A percentile compares a stretch with the other conserved stretches of the same genome.
These are phyloP conservation scores for Onychorhynchus coronatus DNA, from an alignment of 2,113 vertebrate species.

Conservation along the genomic window DNA sequence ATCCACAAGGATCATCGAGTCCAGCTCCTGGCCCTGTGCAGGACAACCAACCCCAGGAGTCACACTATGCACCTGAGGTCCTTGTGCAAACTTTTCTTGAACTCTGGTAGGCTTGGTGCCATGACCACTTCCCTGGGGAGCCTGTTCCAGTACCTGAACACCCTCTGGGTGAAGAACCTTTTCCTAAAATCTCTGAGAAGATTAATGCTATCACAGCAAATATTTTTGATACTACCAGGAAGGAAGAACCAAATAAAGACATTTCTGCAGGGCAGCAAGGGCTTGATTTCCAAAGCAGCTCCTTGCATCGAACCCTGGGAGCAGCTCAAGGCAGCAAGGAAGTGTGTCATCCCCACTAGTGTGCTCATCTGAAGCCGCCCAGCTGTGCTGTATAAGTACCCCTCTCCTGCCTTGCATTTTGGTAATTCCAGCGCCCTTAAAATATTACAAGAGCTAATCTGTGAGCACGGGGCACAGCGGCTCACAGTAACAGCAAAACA, in stretches of 20 bases:
- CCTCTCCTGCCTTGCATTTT: constrained; percentile 18
- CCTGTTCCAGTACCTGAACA: neutral
- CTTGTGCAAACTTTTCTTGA: neutral
- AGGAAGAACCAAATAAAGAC: neutral
- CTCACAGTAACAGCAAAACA: fast-evolving
- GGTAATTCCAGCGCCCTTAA: constrained; percentile 17
- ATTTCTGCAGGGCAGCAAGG: neutral
- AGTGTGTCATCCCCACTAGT: neutral
- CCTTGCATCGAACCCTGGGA: neutral
- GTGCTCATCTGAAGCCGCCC: neutral
- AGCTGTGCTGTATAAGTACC: constrained; percentile 38
- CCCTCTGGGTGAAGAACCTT: neutral
- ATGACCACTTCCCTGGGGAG: neutral
- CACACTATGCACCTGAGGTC: neutral
- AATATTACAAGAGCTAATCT: constrained; percentile 1
- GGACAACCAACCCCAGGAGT: neutral
- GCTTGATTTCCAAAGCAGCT: constrained; percentile 3
- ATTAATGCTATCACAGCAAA: neutral
- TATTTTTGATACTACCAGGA: neutral
- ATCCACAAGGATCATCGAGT: neutral
- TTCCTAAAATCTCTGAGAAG: neutral
- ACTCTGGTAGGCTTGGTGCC: neutral
- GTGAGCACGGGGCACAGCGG: neutral
- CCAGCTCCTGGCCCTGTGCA: neutral
- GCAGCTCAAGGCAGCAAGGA: constrained; percentile 6